phyloP scores from a whole-genome alignment of 2,113 vertebrate species.

The Diphyllodes magnificus region DNA sequence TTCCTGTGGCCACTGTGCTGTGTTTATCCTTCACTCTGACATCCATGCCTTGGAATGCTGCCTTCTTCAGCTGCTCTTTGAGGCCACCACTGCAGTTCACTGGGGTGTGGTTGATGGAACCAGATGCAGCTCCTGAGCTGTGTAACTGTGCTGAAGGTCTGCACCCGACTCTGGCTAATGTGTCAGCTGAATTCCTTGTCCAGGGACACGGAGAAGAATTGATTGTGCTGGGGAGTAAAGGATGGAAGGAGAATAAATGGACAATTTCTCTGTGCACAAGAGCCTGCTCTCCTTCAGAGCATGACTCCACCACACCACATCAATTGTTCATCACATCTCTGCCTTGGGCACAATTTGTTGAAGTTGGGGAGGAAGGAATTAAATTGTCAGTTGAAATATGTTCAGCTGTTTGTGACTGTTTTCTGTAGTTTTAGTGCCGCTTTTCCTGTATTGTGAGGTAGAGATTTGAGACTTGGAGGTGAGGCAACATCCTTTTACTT shows the following conservation, averaged over 20 bases:
- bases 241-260: not conserved
- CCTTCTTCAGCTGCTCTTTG: not conserved
- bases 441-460: not conserved
- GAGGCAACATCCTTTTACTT: not conserved
- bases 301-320: not conserved
- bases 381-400: not conserved
- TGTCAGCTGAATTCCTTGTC: not conserved
- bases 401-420: not conserved
- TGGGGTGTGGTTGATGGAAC: not conserved
- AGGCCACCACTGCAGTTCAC: not conserved
- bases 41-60: not conserved
- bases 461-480: not conserved
- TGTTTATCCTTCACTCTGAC: not conserved
- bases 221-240: not conserved
- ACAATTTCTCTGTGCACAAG: not conserved
- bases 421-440: not conserved
- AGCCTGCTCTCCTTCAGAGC: not conserved
- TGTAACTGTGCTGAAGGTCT: not conserved
- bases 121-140: not conserved
- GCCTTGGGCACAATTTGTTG: not conserved
- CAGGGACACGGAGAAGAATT: not conserved
- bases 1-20: not conserved
- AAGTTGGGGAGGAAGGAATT: not conserved
- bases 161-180: not conserved
- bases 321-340: not conserved